Percentiles rank a stretch among this genome's conserved stretches.
Conservation (phyloP, 2,888 invertebrate genomes). For the Urechis unicinctus region DNA sequence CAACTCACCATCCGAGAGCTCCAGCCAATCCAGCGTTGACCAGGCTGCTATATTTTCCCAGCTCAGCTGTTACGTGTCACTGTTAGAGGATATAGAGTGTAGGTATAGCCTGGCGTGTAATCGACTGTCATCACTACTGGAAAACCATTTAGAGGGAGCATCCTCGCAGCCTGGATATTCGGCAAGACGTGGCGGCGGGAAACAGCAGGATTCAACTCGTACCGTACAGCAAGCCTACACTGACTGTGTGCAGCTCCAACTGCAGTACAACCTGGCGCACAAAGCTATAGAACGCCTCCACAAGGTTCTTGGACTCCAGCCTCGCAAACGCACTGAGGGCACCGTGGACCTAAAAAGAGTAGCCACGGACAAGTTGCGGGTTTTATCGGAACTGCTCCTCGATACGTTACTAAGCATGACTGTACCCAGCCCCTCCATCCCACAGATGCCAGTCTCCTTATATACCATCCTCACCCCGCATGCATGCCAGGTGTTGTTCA, state of each 20-base stretch:
- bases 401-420: constrained; percentile 64
- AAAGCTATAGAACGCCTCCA: constrained; percentile 63
- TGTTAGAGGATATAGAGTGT: constrained; percentile 74
- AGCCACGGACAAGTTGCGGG: constrained; percentile 76
- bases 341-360: constrained; percentile 53
- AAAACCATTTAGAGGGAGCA: constrained; percentile 22
- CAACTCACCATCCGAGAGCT: neutral
- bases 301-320: constrained; percentile 50
- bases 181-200: neutral
- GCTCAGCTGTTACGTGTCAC: constrained; percentile 62
- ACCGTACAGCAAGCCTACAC: constrained; percentile 56
- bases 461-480: constrained; percentile 36
- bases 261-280: constrained; percentile 75
- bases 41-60: constrained; percentile 39
- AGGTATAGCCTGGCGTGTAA: constrained; percentile 77
- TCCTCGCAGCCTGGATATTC: neutral
- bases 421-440: constrained; percentile 47
- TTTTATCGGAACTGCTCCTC: constrained; percentile 73
- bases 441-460: constrained; percentile 26
- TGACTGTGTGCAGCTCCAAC: constrained; percentile 82
- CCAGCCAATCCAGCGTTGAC: constrained; percentile 7
- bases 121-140: constrained; percentile 70
- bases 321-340: neutral
- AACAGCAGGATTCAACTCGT: neutral
- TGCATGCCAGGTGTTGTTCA: constrained; percentile 60